These are phyloP conservation scores for Polydrusus cervinus DNA, from an alignment of 2,888 invertebrate species.

Conservation along the genomic window DNA sequence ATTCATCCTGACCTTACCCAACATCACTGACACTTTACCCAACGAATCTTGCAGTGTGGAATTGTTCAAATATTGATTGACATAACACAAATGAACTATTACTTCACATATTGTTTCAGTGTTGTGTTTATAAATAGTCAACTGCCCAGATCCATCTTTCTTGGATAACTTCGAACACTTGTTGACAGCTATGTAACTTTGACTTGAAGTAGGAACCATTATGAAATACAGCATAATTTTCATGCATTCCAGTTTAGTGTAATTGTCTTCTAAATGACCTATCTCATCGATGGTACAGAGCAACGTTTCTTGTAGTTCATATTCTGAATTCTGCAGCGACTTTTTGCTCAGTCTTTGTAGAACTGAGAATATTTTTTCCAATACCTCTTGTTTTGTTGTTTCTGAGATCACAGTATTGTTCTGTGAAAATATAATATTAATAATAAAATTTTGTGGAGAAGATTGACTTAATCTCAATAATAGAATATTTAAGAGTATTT, in stretches of 20 bases:
- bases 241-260: constrained; percentile 62
- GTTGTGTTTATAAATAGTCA: constrained; percentile 75
- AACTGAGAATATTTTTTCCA: constrained; percentile 70
- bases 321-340: constrained; percentile 74
- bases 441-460: no score
- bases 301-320: constrained; percentile 74
- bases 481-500: no score
- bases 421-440: constrained; percentile 53
- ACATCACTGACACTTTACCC: constrained; percentile 77
- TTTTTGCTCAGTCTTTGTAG: constrained; percentile 72
- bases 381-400: constrained; percentile 69
- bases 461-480: no score
- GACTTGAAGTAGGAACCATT: constrained; percentile 77
- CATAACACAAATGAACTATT: constrained; percentile 76
- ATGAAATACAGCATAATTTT: constrained; percentile 77
- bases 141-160: constrained; percentile 73
- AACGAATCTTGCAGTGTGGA: constrained; percentile 76
- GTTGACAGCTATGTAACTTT: constrained; percentile 75
- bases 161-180: constrained; percentile 76
- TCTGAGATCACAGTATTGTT: constrained; percentile 58
- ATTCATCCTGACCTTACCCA: constrained; percentile 67
- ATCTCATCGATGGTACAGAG: constrained; percentile 74
- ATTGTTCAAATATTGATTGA: constrained; percentile 74
- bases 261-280: constrained; percentile 59
- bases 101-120: constrained; percentile 76